Evolutionary conservation across 2,888 invertebrate genomes (phyloP), one percentile per base, ranked within the genome.

Genomic region (Pseudococcus longispinus): DNA sequence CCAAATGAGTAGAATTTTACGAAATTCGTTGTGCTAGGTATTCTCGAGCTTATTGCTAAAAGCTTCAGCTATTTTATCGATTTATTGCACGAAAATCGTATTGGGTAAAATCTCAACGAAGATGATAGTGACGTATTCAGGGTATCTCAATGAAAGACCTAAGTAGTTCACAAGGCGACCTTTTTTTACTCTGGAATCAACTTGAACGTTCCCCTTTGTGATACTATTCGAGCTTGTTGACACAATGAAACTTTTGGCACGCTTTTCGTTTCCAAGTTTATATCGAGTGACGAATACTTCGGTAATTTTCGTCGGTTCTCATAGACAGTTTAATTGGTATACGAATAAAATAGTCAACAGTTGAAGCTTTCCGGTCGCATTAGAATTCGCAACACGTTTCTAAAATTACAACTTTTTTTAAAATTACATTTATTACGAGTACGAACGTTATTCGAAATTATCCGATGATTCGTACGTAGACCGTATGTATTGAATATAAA

Each of bases 171-270:
- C n/a, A n/a, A n/a, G n/a, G n/a, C n/a, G n/a, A n/a, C n/a, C n/a
- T n/a, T n/a, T n/a, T n/a, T n/a, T n/a, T n/a, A n/a, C n/a, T n/a
- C n/a, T n/a, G n/a, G n/a, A n/a, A n/a, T n/a, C 20, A 20, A 37
- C 77, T 77, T n/a, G 77, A 42, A 13, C 8, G 6, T 42, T 13
- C 20, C 77, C 74, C 42, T 42, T 42, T 80, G 37, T 29, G 70
- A 80, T n/a, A 11, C 23, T 23, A 3, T 11, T 60, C 23, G 2
- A 37, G 18, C 18, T 80, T 80, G 74, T 74, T 74, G 74, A 74
- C 74, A 74, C 37, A 74, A 74, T 74, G 77, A 80, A 80, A 80
- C 42, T 80, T 80, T 37, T 80, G 42, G 77, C 77, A 42, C 42
- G 42, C 42, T 80, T 80, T 32, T 11, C 1, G 11, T 20, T 74